Percentiles rank a stretch among this genome's conserved stretches.
Conservation (phyloP, 1,140 invertebrate species). For the Drosophila oshimai region DNA sequence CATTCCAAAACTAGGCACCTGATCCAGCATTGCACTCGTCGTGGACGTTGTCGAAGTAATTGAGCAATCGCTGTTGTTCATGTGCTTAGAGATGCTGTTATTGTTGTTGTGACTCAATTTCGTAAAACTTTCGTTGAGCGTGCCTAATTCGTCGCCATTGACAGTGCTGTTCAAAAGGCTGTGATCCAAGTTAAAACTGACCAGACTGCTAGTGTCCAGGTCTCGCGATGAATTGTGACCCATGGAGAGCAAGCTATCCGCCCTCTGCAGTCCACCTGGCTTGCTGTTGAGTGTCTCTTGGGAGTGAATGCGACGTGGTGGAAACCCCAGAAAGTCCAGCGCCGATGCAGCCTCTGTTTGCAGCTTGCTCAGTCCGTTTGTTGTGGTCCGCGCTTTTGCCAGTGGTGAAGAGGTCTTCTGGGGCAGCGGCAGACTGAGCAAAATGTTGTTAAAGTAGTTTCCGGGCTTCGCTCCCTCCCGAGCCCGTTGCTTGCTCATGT, state of each 20-base stretch:
- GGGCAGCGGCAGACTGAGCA: constrained; percentile 62
- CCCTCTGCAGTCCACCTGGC: constrained; percentile 27
- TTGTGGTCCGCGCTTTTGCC: constrained; percentile 28
- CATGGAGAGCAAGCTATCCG: constrained; percentile 62
- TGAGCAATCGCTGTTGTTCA: constrained; percentile 59
- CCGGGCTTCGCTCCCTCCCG: constrained; percentile 57
- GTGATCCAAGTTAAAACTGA: constrained; percentile 47
- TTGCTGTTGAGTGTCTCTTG: constrained; percentile 63
- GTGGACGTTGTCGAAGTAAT: constrained; percentile 57
- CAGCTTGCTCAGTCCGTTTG: constrained; percentile 24
- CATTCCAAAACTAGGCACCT: constrained; percentile 77
- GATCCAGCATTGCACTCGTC: constrained; percentile 54
- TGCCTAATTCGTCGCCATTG: constrained; percentile 17
- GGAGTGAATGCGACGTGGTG: constrained; percentile 67
- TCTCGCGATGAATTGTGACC: constrained; percentile 56
- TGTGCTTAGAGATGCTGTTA: constrained; percentile 57
- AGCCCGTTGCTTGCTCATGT: constrained; percentile 84
- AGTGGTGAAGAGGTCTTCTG: constrained; percentile 45
- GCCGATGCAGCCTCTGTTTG: constrained; percentile 27
- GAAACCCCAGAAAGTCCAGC: constrained; percentile 44
- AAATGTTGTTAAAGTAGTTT: constrained; percentile 77
- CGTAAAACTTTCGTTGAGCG: constrained; percentile 39
- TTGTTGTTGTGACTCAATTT: constrained; percentile 33
- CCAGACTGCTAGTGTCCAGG: constrained; percentile 52
- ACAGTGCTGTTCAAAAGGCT: constrained; percentile 46